phyloP scores from a whole-genome alignment of 1,140 invertebrate species.

The Drosophila erecta region DNA sequence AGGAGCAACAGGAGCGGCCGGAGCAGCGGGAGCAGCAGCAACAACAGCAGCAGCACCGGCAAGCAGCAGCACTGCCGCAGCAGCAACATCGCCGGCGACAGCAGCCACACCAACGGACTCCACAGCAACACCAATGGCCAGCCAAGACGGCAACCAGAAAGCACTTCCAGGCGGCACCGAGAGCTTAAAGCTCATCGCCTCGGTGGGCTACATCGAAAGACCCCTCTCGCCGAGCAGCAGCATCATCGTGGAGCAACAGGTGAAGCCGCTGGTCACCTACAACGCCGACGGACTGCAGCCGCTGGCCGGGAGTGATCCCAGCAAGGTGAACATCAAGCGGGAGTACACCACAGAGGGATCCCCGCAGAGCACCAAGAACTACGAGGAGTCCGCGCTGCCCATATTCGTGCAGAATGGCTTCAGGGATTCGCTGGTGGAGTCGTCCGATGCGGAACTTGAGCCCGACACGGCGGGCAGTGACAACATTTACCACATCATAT shows the following conservation, averaged over 20 bases:
- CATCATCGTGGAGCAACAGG: slow-evolving; percentile 24
- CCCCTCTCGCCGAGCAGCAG: slow-evolving; percentile 23
- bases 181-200: slow-evolving; percentile 79
- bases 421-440: slow-evolving; percentile 49
- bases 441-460: slow-evolving; percentile 44
- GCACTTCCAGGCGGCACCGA: slow-evolving; percentile 57
- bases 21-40: slow-evolving; percentile 10
- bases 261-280: slow-evolving; percentile 55
- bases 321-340: slow-evolving; percentile 77
- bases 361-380: slow-evolving; percentile 4
- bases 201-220: slow-evolving; percentile 57
- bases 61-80: neutral
- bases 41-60: slow-evolving; percentile 23
- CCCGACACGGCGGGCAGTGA: slow-evolving; percentile 77
- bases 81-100: slow-evolving; percentile 1
- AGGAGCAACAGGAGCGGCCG: slow-evolving; percentile 23
- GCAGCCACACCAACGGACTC: slow-evolving; percentile 44
- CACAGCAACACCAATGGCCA: slow-evolving; percentile 33
- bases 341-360: slow-evolving; percentile 74
- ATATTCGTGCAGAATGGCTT: slow-evolving; percentile 54
- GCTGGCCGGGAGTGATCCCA: slow-evolving; percentile 65
- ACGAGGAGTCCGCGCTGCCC: slow-evolving; percentile 7
- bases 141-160: slow-evolving; percentile 64
- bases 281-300: slow-evolving; percentile 54
- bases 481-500: slow-evolving; percentile 78